phyloP scores from a whole-genome alignment of 2,797 vertebrate species.

The Manis javanica region DNA sequence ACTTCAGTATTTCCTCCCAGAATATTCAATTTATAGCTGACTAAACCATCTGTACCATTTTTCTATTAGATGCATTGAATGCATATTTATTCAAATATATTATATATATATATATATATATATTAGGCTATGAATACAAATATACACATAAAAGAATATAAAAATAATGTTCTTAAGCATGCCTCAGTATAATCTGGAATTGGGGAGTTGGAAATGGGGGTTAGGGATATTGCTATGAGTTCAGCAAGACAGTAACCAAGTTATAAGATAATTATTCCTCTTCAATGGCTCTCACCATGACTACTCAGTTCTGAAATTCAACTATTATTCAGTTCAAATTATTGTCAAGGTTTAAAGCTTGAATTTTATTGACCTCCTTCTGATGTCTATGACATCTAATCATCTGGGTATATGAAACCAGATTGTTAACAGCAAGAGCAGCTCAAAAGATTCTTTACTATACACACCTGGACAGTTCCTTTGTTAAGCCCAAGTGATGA shows the following conservation, averaged over 20 bases:
- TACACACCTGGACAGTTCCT: constrained; percentile 66
- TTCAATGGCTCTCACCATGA: constrained; percentile 71
- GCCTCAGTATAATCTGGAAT: constrained; percentile 15
- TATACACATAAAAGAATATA: constrained; percentile 42
- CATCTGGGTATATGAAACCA: constrained; percentile 77
- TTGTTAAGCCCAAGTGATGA: constrained; percentile 33
- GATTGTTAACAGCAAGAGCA: constrained; percentile 75
- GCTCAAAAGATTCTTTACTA: constrained; percentile 50
- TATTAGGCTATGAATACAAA: constrained; percentile 42
- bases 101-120: neutral
- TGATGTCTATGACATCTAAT: constrained; percentile 79
- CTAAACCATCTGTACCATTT: constrained; percentile 46
- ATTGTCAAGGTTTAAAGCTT: constrained; percentile 79
- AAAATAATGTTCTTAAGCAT: constrained; percentile 53
- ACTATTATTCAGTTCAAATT: constrained; percentile 71
- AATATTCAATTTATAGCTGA: constrained; percentile 62
- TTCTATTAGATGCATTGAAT: constrained; percentile 27
- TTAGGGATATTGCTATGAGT: constrained; percentile 69
- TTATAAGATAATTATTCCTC: constrained; percentile 76
- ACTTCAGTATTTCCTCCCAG: constrained; percentile 42
- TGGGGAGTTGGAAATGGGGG: constrained; percentile 52
- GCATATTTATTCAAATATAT: constrained; percentile 55
- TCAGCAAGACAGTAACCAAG: constrained; percentile 77
- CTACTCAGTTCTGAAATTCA: constrained; percentile 72
- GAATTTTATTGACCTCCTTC: constrained; percentile 79